Conservation (phyloP, 2,888 invertebrate species). For the Pteria penguin region DNA sequence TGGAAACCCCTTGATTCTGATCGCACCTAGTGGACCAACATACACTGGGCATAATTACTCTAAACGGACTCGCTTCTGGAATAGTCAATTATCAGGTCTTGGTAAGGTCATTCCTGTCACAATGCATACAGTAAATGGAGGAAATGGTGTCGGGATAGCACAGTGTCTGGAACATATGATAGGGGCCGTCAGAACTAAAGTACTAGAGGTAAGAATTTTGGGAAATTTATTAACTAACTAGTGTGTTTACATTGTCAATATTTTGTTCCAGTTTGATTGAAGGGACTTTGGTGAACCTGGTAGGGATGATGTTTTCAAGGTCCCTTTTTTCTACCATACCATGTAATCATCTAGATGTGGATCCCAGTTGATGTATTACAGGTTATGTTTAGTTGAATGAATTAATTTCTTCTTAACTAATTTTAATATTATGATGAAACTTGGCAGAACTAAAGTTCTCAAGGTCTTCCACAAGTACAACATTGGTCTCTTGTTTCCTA, state of each 20-base stretch:
- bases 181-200: conserved; percentile 84
- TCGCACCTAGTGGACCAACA: conserved; percentile 79
- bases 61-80: conserved; percentile 86
- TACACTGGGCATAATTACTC: conserved; percentile 60
- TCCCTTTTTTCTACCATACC: too few species aligned
- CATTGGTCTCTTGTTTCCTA: too few species aligned
- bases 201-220: conserved; percentile 83
- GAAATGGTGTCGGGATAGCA: conserved; percentile 70
- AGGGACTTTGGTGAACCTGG: neutral
- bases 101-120: conserved; percentile 85
- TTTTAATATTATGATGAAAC: too few species aligned
- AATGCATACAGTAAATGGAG: conserved; percentile 81
- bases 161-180: conserved; percentile 81
- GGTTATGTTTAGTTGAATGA: too few species aligned
- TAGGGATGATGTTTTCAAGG: too few species aligned
- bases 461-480: too few species aligned
- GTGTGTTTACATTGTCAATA: too few species aligned
- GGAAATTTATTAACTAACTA: neutral
- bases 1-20: conserved; percentile 82
- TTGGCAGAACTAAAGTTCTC: too few species aligned
- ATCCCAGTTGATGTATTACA: too few species aligned
- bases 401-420: too few species aligned
- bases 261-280: neutral
- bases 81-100: conserved; percentile 85
- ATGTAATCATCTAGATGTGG: too few species aligned